Percentiles rank a stretch among this genome's conserved stretches.
Conservation (phyloP, 2,113 vertebrate genomes). For the Ptychochromis oligacanthus region DNA sequence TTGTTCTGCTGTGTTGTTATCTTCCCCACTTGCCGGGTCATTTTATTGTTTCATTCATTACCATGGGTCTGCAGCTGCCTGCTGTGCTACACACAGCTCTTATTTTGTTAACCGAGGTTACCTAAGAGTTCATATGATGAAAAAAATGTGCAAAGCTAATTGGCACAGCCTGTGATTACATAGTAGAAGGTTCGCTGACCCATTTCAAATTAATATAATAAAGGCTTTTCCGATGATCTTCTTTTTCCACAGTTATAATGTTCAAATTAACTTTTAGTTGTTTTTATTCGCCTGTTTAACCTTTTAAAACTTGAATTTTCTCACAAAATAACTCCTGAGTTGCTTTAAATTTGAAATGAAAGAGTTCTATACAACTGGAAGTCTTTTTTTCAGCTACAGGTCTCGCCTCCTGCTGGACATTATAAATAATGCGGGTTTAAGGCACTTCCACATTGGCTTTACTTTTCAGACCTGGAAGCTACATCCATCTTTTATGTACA, state of each 20-base stretch:
- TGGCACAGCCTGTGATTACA: conserved; percentile 26
- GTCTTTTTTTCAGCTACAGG: background rate
- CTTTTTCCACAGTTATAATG: conserved; percentile 30
- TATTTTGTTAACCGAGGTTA: conserved; percentile 14
- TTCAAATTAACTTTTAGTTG: background rate
- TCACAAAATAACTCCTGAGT: background rate
- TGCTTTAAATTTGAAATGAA: background rate
- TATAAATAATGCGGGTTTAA: background rate
- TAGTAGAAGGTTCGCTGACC: background rate
- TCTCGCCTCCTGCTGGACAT: background rate
- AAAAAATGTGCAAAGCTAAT: conserved; percentile 39
- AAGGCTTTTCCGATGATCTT: conserved; percentile 20
- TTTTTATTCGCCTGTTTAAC: background rate
- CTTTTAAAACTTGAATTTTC: background rate
- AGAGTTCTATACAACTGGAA: background rate
- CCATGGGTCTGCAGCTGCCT: conserved; percentile 11
- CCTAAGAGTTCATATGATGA: conserved; percentile 20
- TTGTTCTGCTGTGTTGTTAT: conserved; percentile 9
- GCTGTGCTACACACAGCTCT: conserved; percentile 25
- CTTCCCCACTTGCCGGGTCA: background rate
- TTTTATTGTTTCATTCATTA: background rate
- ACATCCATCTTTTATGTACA: background rate
- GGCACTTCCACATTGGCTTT: background rate
- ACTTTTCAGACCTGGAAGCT: background rate
- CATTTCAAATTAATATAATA: conserved; percentile 18